phyloP scores from a whole-genome alignment of 1,140 invertebrate genomes.

The Episyrphus balteatus region DNA sequence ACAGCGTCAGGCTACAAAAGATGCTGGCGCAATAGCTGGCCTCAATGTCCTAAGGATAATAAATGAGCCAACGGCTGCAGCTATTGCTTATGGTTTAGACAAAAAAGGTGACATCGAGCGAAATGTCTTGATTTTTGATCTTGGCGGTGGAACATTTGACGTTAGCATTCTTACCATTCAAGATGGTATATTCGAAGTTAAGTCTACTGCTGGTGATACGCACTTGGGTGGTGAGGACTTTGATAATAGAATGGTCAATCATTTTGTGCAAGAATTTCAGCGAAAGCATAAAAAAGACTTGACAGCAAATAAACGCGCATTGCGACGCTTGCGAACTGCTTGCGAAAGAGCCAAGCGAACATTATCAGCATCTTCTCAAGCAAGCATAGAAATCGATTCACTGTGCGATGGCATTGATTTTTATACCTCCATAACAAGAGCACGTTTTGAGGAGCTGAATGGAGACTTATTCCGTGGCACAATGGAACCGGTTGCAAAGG shows the following conservation, averaged over 20 bases:
- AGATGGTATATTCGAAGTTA: slow-evolving; percentile 92
- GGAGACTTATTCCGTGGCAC: slow-evolving; percentile 86
- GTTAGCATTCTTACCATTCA: slow-evolving; percentile 94
- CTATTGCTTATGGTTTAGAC: slow-evolving; percentile 97
- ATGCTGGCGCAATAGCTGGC: slow-evolving; percentile 75
- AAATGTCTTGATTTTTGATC: slow-evolving; percentile 84
- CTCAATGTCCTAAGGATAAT: slow-evolving; percentile 81
- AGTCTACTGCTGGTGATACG: slow-evolving; percentile 93
- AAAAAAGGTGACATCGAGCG: slow-evolving; percentile 82
- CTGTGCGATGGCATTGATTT: slow-evolving; percentile 92
- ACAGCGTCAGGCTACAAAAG: slow-evolving; percentile 83
- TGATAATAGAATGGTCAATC: slow-evolving; percentile 83
- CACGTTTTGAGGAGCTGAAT: slow-evolving; percentile 88
- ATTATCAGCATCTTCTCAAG: slow-evolving; percentile 85
- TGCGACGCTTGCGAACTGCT: slow-evolving; percentile 80
- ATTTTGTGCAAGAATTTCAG: slow-evolving; percentile 95
- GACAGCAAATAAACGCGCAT: slow-evolving; percentile 73
- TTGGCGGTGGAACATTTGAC: slow-evolving; percentile 96
- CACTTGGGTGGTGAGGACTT: slow-evolving; percentile 98
- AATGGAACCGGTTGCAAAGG: slow-evolving; percentile 90
- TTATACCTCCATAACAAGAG: slow-evolving; percentile 89
- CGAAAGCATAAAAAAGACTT: slow-evolving; percentile 94
- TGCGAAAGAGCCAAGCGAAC: slow-evolving; percentile 94
- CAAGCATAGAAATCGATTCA: slow-evolving; percentile 89
- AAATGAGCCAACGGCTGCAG: slow-evolving; percentile 96